These are phyloP conservation scores for Tetramorium alpestre DNA, from an alignment of 1,140 invertebrate species.

Conservation along the genomic window DNA sequence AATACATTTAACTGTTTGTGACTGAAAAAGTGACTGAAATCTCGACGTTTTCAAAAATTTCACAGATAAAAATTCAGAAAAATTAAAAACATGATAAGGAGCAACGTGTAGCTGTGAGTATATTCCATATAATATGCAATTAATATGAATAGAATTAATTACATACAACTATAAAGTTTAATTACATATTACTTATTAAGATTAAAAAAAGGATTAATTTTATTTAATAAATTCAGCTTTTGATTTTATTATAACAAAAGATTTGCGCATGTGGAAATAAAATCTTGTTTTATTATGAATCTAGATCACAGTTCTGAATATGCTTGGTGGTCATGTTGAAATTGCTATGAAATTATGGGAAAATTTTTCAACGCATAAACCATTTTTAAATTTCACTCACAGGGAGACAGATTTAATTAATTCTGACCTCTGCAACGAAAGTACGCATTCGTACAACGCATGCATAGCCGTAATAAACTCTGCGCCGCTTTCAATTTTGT, in stretches of 20 bases:
- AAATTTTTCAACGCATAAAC: constrained; percentile 7
- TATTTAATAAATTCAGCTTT: background rate
- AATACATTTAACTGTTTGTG: background rate
- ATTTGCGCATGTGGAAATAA: background rate
- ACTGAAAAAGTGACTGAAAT: background rate
- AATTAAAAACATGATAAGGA: background rate
- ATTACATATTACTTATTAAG: background rate
- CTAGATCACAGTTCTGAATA: background rate
- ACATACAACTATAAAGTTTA: background rate
- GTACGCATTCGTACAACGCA: background rate
- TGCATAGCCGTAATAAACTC: constrained; percentile 28
- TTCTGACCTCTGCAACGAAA: background rate
- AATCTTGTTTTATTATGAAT: background rate
- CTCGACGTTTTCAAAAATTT: background rate
- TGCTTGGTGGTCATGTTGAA: background rate
- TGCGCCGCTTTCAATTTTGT: constrained; percentile 24
- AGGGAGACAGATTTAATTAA: constrained; percentile 37
- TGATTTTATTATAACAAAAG: background rate
- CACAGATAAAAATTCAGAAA: background rate
- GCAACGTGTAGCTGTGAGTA: background rate
- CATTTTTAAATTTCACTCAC: constrained; percentile 16
- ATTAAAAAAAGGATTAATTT: background rate
- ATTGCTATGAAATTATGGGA: constrained; percentile 2
- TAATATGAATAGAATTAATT: background rate
- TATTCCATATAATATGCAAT: background rate